Evolutionary conservation across 2,797 vertebrate species (phyloP).

Genomic region (Diglossa cyanea): DNA sequence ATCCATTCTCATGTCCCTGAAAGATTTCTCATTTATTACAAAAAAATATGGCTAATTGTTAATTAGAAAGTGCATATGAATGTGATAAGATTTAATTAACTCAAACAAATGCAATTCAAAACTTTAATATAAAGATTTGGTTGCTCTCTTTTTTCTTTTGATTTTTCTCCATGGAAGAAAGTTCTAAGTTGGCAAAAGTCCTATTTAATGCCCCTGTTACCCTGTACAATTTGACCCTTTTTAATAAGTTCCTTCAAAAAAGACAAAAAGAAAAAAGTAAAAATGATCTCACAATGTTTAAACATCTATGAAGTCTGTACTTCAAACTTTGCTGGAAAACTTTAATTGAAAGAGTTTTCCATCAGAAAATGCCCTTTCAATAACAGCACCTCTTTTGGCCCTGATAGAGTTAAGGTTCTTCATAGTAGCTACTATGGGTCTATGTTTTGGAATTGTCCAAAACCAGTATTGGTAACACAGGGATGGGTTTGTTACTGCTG

Average conservation of each 20-base stretch:
- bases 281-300: not conserved
- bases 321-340: not conserved
- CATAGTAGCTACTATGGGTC: fast-evolving
- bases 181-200: not conserved
- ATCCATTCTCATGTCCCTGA: constrained; percentile 28
- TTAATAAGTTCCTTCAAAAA: not conserved
- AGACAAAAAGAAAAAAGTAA: not conserved
- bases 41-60: constrained; percentile 65
- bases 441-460: not conserved
- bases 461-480: not conserved
- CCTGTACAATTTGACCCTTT: not conserved
- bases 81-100: constrained; percentile 69
- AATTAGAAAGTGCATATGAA: constrained; percentile 58
- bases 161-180: not conserved
- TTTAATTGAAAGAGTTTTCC: not conserved
- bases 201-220: not conserved
- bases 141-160: not conserved
- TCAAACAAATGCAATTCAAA: constrained; percentile 54
- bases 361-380: not conserved
- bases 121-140: constrained; percentile 34
- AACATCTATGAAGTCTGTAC: not conserved
- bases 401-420: not conserved
- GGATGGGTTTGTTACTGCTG: fast-evolving
- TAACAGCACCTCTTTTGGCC: not conserved
- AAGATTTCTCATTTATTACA: constrained; percentile 63